Evolutionary conservation across 2,888 invertebrate genomes (phyloP), one percentile per base, ranked within the genome.

Genomic region (Amiota mariae): DNA sequence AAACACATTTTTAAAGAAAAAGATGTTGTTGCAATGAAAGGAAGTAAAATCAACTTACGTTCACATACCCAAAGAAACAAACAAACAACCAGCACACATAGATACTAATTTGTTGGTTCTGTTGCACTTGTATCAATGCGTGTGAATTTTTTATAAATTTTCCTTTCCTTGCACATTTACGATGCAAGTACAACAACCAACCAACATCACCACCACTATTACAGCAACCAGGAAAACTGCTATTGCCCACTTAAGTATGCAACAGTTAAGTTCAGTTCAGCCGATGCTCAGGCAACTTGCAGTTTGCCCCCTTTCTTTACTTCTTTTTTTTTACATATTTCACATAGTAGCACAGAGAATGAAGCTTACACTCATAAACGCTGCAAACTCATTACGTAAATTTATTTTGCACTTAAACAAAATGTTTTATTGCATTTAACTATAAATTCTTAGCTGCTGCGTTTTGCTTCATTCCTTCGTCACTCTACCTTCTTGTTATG

Each of bases 331-430:
- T 36, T 4, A 47, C 67, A 57, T 68, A 71, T 75, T 72, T 75
- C 36, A 36, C 36, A 36, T 36, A 36, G 36, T 36, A 36, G 36
- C 8, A 36, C 36, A 6, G 36, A 36, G 36, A 36, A 6, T 36
- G 6, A 36, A 36, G 36, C 36, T 36, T 36, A 72, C 71, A 67
- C 68, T 73, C 76, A 78, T 77, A 80, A 78, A 77, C 78, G 85
- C 79, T 77, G 79, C 80, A 85, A 84, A 84, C 84, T 84, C 85
- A 84, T 84, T 84, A 85, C 84, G 79, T 78, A 85, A 84, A 84
- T 84, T 84, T 85, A 84, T 85, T 84, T 84, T 76, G 85, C 84
- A 84, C 84, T 84, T 84, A 84, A 85, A 85, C 81, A 80, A 82
- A 84, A 84, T 84, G 85, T 84, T 84, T 84, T 85, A 84, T 68